Percentiles rank a stretch among this genome's conserved stretches.
Conservation (phyloP, 2,888 invertebrate genomes). For the Anthophora plumipes region DNA sequence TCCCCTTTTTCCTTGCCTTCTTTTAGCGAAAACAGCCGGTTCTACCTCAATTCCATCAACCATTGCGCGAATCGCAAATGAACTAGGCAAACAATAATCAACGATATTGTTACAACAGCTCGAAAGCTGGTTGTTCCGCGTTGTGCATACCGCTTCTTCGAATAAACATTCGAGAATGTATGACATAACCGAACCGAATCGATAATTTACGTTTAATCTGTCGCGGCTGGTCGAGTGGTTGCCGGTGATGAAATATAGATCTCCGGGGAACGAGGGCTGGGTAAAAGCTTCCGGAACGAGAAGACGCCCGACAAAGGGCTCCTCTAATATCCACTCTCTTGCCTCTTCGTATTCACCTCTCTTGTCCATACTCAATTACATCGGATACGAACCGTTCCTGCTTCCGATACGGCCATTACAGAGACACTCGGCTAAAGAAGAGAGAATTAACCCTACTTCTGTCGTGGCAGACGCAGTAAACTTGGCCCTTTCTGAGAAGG, state of each 20-base stretch:
- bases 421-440: slow-evolving; percentile 57
- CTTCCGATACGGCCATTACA: slow-evolving; percentile 57
- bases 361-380: slow-evolving; percentile 57
- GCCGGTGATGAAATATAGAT: slow-evolving; percentile 51
- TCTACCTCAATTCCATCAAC: background rate
- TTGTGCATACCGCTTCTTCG: too few relatives aligned
- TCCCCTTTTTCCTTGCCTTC: background rate
- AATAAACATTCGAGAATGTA: slow-evolving; percentile 33
- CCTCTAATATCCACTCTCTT: slow-evolving; percentile 59
- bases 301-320: slow-evolving; percentile 56
- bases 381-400: slow-evolving; percentile 37
- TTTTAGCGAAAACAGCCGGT: background rate
- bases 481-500: background rate
- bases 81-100: slow-evolving; percentile 6
- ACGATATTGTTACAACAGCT: background rate
- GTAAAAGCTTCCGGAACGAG: slow-evolving; percentile 48
- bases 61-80: background rate
- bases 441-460: slow-evolving; percentile 39
- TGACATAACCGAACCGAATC: slow-evolving; percentile 21
- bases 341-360: slow-evolving; percentile 48
- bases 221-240: slow-evolving; percentile 14
- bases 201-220: slow-evolving; percentile 45
- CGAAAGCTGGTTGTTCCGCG: background rate
- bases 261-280: background rate
- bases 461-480: slow-evolving; percentile 25